phyloP scores from a whole-genome alignment of 2,888 invertebrate species.

The Diarsia mendica region DNA sequence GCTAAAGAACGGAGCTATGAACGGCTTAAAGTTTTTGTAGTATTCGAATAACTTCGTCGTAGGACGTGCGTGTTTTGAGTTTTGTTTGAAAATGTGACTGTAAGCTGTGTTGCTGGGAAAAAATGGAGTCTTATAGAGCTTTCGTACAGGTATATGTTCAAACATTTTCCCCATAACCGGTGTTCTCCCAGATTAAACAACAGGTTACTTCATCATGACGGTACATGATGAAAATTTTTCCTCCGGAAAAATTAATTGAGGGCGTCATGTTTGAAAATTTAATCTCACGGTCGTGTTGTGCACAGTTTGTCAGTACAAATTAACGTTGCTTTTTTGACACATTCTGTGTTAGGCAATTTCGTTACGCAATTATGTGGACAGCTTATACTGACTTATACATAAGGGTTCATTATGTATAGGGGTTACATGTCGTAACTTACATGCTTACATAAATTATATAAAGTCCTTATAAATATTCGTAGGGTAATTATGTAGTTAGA shows the following conservation, averaged over 20 bases:
- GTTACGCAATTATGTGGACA: conserved; percentile 65
- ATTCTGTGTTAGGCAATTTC: conserved; percentile 79
- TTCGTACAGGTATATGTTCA: conserved; percentile 66
- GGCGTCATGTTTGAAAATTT: conserved; percentile 85
- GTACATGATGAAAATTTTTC: conserved; percentile 80
- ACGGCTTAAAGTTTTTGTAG: conserved; percentile 85
- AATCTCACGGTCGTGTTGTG: conserved; percentile 83
- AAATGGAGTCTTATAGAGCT: conserved; percentile 39
- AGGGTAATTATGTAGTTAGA: conserved; percentile 24
- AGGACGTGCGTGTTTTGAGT: conserved; percentile 81
- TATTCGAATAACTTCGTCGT: conserved; percentile 79
- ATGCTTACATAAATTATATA: conserved; percentile 18
- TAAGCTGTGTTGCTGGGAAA: conserved; percentile 46
- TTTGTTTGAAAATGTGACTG: conserved; percentile 57
- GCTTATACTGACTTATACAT: conserved; percentile 52
- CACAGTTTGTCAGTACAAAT: conserved; percentile 78
- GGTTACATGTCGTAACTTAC: conserved; percentile 48
- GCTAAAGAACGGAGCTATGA: conserved; percentile 78
- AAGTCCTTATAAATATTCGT: conserved; percentile 40
- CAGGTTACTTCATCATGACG: conserved; percentile 66
- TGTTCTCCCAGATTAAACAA: conserved; percentile 76
- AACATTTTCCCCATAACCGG: conserved; percentile 70
- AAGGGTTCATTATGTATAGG: conserved; percentile 61
- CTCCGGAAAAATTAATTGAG: conserved; percentile 82
- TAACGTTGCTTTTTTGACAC: conserved; percentile 78